These are phyloP conservation scores for Drosophila macrospina DNA, from an alignment of 2,888 invertebrate species.

Conservation along the genomic window DNA sequence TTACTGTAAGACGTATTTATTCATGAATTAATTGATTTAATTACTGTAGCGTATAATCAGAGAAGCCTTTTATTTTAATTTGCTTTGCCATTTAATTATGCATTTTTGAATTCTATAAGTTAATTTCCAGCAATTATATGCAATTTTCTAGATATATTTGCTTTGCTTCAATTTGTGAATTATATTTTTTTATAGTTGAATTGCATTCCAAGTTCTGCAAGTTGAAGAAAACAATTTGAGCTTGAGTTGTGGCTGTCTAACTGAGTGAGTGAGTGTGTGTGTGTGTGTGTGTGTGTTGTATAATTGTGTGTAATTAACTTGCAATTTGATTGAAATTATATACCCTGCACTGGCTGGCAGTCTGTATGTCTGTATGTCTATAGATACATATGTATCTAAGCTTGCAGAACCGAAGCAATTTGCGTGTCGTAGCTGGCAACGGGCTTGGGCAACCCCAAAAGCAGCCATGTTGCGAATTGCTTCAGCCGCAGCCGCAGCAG, in stretches of 20 bases:
- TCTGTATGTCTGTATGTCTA: background rate
- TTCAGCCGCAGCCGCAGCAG: slow-evolving; percentile 9
- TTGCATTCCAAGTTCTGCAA: slow-evolving; percentile 5
- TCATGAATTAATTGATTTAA: background rate
- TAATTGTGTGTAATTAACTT: slow-evolving; percentile 79
- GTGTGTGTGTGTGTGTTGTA: slow-evolving; percentile 47
- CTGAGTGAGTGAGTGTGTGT: slow-evolving; percentile 19
- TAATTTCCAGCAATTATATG: too few relatives aligned
- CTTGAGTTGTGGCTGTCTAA: background rate
- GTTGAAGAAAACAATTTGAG: slow-evolving; percentile 26
- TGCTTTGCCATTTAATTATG: background rate
- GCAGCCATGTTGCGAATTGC: slow-evolving; percentile 73
- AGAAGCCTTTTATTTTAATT: background rate
- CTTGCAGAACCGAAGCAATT: slow-evolving; percentile 62
- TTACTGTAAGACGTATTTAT: too few relatives aligned
- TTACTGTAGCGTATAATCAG: background rate
- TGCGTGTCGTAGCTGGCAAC: slow-evolving; percentile 59
- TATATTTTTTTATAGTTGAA: background rate
- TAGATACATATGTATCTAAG: slow-evolving; percentile 18
- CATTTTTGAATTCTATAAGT: background rate
- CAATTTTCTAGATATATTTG: background rate
- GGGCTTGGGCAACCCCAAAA: slow-evolving; percentile 42
- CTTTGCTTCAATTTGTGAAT: slow-evolving; percentile 1
- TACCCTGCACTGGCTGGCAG: slow-evolving; percentile 51
- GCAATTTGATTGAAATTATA: slow-evolving; percentile 82